Conservation (phyloP, 37 sponge, comb jelly and placozoan genomes). For the Oscarella lobularis region DNA sequence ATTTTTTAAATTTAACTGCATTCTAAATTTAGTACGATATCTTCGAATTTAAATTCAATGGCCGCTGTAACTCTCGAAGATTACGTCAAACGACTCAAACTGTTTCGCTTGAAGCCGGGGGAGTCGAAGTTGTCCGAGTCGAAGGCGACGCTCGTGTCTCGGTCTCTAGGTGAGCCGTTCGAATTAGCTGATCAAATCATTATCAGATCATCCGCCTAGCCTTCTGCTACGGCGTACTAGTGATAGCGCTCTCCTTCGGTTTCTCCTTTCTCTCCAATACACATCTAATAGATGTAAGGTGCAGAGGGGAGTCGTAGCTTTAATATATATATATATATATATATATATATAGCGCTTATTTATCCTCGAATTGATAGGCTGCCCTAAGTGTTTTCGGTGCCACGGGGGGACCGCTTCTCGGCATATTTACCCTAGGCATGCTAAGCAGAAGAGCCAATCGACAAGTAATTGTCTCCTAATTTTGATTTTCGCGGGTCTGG, state of each 20-base stretch:
- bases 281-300: background rate
- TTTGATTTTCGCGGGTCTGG: background rate
- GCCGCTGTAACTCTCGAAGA: background rate
- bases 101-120: too few relatives aligned
- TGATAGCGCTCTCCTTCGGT: background rate
- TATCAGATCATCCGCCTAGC: background rate
- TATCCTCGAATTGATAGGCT: background rate
- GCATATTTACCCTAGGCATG: background rate
- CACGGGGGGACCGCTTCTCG: background rate
- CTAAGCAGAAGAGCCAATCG: background rate
- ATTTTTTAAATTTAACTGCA: background rate
- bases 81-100: background rate
- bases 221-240: background rate
- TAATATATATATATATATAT: too few relatives aligned
- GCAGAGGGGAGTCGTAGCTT: too few relatives aligned
- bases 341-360: background rate
- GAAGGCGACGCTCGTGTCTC: background rate
- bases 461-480: background rate
- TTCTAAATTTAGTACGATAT: background rate
- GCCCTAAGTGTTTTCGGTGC: background rate
- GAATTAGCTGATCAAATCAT: background rate
- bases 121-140: background rate
- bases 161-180: background rate
- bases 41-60: background rate
- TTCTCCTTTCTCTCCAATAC: background rate